Conservation (phyloP, 2,888 invertebrate species). For the Seira musarum region DNA sequence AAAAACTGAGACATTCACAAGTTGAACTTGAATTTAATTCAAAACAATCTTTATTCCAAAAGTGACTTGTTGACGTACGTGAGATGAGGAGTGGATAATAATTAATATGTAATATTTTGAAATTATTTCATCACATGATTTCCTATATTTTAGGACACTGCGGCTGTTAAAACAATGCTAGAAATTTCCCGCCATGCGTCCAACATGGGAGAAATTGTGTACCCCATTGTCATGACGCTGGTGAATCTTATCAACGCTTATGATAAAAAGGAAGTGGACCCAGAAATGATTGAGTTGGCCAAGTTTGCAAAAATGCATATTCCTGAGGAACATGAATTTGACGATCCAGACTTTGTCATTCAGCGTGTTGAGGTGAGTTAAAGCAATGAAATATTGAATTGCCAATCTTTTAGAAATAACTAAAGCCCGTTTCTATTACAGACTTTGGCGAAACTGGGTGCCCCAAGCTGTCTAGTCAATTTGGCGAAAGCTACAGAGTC, state of each 20-base stretch:
- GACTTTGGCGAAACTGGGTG: conserved; percentile 86
- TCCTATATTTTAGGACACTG: conserved; percentile 55
- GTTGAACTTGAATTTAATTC: too few relatives aligned
- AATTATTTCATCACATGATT: too few relatives aligned
- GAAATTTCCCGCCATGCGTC: conserved; percentile 66
- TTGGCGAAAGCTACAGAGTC: conserved; percentile 92
- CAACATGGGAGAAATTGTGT: conserved; percentile 76
- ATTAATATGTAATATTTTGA: neutral
- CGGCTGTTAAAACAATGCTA: conserved; percentile 62
- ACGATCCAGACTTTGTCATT: conserved; percentile 89
- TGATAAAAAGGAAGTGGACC: conserved; percentile 95
- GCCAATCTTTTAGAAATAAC: neutral
- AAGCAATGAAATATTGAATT: neutral
- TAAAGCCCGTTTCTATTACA: too few relatives aligned
- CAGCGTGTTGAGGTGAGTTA: conserved; percentile 77
- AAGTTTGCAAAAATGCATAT: conserved; percentile 99
- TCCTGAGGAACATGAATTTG: conserved; percentile 95
- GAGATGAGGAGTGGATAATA: neutral
- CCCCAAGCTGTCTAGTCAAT: conserved; percentile 90
- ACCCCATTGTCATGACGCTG: conserved; percentile 75
- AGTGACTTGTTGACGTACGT: neutral
- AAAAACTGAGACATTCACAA: too few relatives aligned
- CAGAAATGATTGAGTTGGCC: conserved; percentile 97
- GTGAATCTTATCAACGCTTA: conserved; percentile 98
- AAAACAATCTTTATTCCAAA: too few relatives aligned